phyloP scores from a whole-genome alignment of 2,797 vertebrate genomes.

The Fringilla coelebs region DNA sequence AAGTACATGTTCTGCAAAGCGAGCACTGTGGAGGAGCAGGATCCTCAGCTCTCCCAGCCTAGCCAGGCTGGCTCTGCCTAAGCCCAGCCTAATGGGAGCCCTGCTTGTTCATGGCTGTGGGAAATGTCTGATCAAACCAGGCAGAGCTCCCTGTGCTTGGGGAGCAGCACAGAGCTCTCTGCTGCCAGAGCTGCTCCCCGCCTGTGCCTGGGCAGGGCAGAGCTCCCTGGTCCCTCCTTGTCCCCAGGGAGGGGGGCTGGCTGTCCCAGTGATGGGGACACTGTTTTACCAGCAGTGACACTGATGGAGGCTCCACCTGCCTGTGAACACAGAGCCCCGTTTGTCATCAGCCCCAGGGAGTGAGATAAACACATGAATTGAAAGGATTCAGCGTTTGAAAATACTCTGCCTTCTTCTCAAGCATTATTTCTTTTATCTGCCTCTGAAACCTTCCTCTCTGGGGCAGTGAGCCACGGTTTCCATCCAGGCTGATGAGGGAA shows the following conservation, averaged over 20 bases:
- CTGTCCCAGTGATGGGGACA: background rate
- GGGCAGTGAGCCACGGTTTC: background rate
- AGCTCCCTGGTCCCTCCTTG: background rate
- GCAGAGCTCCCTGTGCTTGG: constrained; percentile 82
- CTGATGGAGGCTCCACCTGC: background rate
- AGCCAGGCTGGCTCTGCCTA: background rate
- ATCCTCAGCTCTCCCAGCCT: background rate
- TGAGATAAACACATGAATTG: background rate
- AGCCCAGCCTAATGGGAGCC: background rate
- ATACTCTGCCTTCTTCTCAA: background rate
- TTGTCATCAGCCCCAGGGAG: background rate
- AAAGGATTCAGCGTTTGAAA: background rate
- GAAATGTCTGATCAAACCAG: background rate
- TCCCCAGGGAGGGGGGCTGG: background rate
- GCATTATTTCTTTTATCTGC: background rate
- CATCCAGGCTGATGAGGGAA: background rate
- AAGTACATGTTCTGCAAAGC: background rate
- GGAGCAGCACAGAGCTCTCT: constrained; percentile 78
- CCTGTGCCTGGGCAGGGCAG: background rate
- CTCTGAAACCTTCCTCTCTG: background rate
- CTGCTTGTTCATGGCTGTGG: background rate
- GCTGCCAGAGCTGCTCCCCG: constrained; percentile 3
- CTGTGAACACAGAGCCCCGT: too few relatives aligned
- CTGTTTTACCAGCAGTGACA: background rate
- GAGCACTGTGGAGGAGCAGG: background rate